Evolutionary conservation across 2,888 invertebrate genomes (phyloP).

Genomic region (Drosophila antonietae): DNA sequence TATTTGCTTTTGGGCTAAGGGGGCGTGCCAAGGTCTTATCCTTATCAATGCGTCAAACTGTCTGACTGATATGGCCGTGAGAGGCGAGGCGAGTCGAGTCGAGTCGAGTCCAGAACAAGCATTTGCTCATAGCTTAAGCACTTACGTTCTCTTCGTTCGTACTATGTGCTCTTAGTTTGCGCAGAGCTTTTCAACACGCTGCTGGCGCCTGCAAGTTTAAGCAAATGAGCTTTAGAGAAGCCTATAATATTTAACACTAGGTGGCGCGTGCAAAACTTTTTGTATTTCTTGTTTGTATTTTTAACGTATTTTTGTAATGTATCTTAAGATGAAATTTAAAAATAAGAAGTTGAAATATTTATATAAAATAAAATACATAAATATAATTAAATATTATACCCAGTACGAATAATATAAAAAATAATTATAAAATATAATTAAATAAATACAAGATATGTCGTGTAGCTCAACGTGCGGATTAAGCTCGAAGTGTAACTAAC

Average conservation of each 20-base stretch:
- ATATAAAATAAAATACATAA: not conserved
- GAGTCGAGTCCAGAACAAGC: not conserved
- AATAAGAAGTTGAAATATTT: not conserved
- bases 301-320: not conserved
- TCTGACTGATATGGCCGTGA: constrained; percentile 15
- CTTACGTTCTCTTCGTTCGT: not conserved
- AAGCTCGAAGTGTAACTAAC: not conserved
- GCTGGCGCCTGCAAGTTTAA: not conserved
- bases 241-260: not conserved
- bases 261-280: constrained; percentile 31
- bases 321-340: no score
- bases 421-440: no score
- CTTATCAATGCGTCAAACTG: constrained; percentile 63
- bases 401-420: no score
- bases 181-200: constrained; percentile 35
- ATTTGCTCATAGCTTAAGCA: constrained; percentile 22
- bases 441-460: not conserved
- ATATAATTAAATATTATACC: not conserved
- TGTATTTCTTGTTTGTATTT: not conserved
- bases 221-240: constrained; percentile 2
- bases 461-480: not conserved
- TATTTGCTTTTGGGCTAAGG: not conserved
- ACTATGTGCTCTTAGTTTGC: not conserved
- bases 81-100: not conserved
- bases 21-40: constrained; percentile 55